Percentiles rank a stretch among this genome's conserved stretches.
Evolutionary conservation across 2,888 invertebrate species (phyloP).

Genomic region (Hyposoter didymator): DNA sequence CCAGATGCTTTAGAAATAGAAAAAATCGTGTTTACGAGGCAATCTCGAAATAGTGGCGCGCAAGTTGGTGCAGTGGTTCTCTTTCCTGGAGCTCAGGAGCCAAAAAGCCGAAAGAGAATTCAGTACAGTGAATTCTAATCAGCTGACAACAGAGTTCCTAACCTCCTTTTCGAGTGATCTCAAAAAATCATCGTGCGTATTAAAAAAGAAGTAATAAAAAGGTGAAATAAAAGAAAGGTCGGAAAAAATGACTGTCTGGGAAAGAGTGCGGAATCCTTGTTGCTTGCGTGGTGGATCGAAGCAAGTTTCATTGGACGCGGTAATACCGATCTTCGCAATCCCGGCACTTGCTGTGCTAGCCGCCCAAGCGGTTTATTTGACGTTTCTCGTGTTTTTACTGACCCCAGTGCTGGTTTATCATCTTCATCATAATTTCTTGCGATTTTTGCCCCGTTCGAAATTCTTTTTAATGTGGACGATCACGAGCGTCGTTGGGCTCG

Average conservation of each 20-base stretch:
- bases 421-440: slow-evolving; percentile 80
- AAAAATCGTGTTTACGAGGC: neutral
- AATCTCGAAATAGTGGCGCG: neutral
- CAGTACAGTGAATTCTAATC: neutral
- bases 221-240: neutral
- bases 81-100: neutral
- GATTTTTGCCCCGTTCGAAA: slow-evolving; percentile 86
- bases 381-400: slow-evolving; percentile 78
- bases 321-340: slow-evolving; percentile 80
- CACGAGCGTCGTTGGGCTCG: slow-evolving; percentile 88
- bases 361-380: slow-evolving; percentile 80
- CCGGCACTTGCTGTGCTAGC: slow-evolving; percentile 80
- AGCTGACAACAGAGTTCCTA: slow-evolving; percentile 53
- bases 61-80: slow-evolving; percentile 15
- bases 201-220: neutral
- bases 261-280: slow-evolving; percentile 76
- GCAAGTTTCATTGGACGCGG: slow-evolving; percentile 82
- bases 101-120: slow-evolving; percentile 5
- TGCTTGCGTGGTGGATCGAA: slow-evolving; percentile 80
- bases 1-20: neutral
- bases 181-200: slow-evolving; percentile 1
- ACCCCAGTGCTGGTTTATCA: slow-evolving; percentile 82
- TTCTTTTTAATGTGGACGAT: slow-evolving; percentile 92
- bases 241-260: slow-evolving; percentile 75
- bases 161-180: slow-evolving; percentile 30